Evolutionary conservation across 1,140 invertebrate species (phyloP).

Genomic region (Drosophila punjabiensis): DNA sequence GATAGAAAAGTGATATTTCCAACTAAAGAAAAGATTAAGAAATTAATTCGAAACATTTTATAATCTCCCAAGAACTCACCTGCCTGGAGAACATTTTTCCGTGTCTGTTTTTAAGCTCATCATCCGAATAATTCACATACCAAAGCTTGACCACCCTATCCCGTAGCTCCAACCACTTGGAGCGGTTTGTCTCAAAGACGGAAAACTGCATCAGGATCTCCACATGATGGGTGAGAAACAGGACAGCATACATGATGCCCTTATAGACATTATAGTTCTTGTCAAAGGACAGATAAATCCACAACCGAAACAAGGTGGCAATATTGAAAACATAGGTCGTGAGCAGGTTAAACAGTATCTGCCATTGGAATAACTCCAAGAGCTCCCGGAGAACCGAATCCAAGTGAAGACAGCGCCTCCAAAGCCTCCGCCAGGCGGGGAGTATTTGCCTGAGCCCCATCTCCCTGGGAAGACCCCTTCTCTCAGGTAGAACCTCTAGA

Average conservation of each 20-base stretch:
- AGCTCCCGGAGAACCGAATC: constrained; percentile 27
- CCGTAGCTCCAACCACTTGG: constrained; percentile 17
- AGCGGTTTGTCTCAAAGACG: constrained; percentile 28
- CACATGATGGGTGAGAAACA: constrained; percentile 22
- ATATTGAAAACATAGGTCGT: constrained; percentile 51
- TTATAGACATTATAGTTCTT: constrained; percentile 3
- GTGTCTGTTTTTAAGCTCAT: neutral
- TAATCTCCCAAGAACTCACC: constrained; percentile 5
- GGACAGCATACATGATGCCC: neutral
- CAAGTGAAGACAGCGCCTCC: constrained; percentile 34
- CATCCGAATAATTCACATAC: neutral
- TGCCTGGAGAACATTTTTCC: constrained; percentile 15
- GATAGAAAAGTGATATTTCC: constrained; percentile 43
- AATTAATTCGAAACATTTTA: neutral
- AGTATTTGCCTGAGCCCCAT: constrained; percentile 49
- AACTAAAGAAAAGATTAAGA: constrained; percentile 23
- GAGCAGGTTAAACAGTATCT: constrained; percentile 50
- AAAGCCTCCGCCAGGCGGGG: constrained; percentile 47
- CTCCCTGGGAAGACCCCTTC: constrained; percentile 17
- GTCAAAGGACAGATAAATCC: constrained; percentile 27
- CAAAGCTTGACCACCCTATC: constrained; percentile 18
- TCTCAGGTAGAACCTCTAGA: constrained; percentile 9
- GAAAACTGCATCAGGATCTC: constrained; percentile 50
- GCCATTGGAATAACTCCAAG: constrained; percentile 45
- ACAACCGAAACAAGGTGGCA: constrained; percentile 48